These are phyloP conservation scores for Aporophyla lueneburgensis DNA, from an alignment of 2,888 invertebrate genomes.

Conservation along the genomic window DNA sequence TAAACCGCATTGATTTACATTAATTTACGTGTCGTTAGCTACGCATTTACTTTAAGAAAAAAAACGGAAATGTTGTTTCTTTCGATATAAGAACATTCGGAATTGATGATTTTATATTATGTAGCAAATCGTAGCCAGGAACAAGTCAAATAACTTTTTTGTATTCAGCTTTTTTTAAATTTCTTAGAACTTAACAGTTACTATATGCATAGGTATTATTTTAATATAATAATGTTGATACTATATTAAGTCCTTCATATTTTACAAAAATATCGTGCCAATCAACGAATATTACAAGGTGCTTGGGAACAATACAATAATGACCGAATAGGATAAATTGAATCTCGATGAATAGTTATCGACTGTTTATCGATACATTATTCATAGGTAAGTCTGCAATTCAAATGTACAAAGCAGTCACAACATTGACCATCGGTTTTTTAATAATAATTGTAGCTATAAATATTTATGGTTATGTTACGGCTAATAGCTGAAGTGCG, in stretches of 20 bases:
- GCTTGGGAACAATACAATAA: constrained; percentile 71
- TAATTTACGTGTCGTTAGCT: neutral
- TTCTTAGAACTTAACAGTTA: constrained; percentile 21
- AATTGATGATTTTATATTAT: constrained; percentile 32
- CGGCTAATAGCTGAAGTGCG: neutral
- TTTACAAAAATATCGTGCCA: constrained; percentile 62
- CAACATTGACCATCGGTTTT: constrained; percentile 33
- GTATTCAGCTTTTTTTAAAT: constrained; percentile 1
- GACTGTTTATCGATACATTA: constrained; percentile 18
- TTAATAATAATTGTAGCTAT: constrained; percentile 24
- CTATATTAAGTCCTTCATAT: constrained; percentile 24
- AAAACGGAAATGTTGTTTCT: constrained; percentile 22
- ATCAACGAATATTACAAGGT: constrained; percentile 67
- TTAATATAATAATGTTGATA: constrained; percentile 27
- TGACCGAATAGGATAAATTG: constrained; percentile 48
- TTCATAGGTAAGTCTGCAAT: constrained; percentile 21
- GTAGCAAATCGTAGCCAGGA: constrained; percentile 15
- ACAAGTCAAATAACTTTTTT: constrained; percentile 19
- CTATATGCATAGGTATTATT: constrained; percentile 24
- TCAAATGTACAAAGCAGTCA: constrained; percentile 53
- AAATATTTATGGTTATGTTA: constrained; percentile 2
- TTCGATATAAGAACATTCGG: constrained; percentile 21
- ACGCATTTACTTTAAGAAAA: constrained; percentile 17
- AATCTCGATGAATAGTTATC: constrained; percentile 55
- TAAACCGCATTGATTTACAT: constrained; percentile 30